phyloP scores from a whole-genome alignment of 2,888 invertebrate genomes.

The Spicauda simplicius region DNA sequence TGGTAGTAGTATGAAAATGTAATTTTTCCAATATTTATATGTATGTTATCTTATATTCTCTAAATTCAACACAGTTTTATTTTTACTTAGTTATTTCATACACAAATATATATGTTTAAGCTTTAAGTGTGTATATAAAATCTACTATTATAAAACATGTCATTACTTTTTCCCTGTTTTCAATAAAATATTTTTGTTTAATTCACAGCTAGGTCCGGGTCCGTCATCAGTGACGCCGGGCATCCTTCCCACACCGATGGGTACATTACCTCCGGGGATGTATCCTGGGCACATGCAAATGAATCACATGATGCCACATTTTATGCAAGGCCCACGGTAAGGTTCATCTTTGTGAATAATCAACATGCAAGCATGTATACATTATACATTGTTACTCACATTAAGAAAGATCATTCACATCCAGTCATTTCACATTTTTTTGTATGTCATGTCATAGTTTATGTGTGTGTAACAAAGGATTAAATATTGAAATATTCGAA shows the following conservation, averaged over 20 bases:
- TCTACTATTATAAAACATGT: not conserved
- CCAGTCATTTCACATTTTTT: too few relatives aligned
- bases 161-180: not conserved
- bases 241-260: conserved; percentile 84
- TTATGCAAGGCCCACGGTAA: conserved; percentile 87
- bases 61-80: not conserved
- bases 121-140: not conserved
- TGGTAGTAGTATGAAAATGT: not conserved
- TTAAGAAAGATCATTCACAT: too few relatives aligned
- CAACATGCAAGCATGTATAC: too few relatives aligned
- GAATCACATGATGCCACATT: conserved; percentile 89
- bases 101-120: not conserved
- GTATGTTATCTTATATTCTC: not conserved
- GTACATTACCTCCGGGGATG: conserved; percentile 87
- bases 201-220: conserved; percentile 77
- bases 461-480: too few relatives aligned
- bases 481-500: too few relatives aligned
- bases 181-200: not conserved
- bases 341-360: conserved; percentile 21
- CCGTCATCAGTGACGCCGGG: conserved; percentile 87
- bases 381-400: too few relatives aligned
- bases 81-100: not conserved
- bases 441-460: too few relatives aligned
- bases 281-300: conserved; percentile 88
- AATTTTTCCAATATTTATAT: not conserved